Evolutionary conservation across 2,113 vertebrate genomes (phyloP).

Genomic region (Halichoeres trimaculatus): DNA sequence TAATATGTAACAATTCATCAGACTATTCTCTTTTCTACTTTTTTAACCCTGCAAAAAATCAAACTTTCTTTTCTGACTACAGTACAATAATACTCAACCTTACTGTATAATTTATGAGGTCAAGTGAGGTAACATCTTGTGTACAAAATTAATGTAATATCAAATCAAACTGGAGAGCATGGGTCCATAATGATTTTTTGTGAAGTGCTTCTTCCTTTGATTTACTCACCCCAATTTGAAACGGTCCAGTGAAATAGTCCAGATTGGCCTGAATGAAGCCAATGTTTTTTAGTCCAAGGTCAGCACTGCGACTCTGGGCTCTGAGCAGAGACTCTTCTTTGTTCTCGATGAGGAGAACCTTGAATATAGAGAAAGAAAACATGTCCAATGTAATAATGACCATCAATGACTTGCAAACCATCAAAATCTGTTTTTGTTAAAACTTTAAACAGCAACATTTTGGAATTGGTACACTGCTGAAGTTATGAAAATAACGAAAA

Average conservation of each 20-base stretch:
- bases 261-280: conserved; percentile 96
- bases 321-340: conserved; percentile 94
- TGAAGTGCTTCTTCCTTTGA: conserved; percentile 5
- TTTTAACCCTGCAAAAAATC: too few relatives aligned
- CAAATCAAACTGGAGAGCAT: conserved; percentile 6
- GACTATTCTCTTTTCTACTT: too few relatives aligned
- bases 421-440: too few relatives aligned
- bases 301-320: conserved; percentile 88
- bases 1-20: too few relatives aligned
- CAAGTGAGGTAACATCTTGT: background rate
- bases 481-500: too few relatives aligned
- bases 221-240: conserved; percentile 94
- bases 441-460: too few relatives aligned
- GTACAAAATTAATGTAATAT: background rate
- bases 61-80: too few relatives aligned
- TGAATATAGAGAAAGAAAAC: conserved; percentile 22
- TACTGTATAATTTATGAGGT: background rate
- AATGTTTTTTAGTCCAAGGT: conserved; percentile 90
- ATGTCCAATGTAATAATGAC: background rate
- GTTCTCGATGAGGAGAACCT: conserved; percentile 96
- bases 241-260: conserved; percentile 93
- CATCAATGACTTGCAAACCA: too few relatives aligned
- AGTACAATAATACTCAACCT: too few relatives aligned
- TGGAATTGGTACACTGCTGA: too few relatives aligned
- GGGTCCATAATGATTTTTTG: background rate